A percentile compares a stretch with the other conserved stretches of the same genome.
Conservation (phyloP, 2,113 vertebrate genomes). For the Cyprinodon brontotheroides region DNA sequence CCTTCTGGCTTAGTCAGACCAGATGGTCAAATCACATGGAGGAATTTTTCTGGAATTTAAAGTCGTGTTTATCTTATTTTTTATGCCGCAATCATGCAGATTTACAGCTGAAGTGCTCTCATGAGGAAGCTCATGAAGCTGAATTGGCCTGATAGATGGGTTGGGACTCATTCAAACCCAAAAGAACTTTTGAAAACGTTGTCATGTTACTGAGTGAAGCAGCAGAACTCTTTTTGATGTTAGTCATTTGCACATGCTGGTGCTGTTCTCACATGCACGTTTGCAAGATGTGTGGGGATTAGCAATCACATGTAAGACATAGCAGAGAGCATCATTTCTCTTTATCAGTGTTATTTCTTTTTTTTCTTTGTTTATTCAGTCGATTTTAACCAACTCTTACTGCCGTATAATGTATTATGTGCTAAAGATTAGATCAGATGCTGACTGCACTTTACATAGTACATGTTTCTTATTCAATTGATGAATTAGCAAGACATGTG, state of each 20-base stretch:
- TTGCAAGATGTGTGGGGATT: conserved; percentile 6
- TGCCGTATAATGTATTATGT: conserved; percentile 19
- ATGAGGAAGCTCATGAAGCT: not conserved
- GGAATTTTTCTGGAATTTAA: conserved; percentile 29
- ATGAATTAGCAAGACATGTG: not conserved
- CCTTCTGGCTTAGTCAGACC: conserved; percentile 24
- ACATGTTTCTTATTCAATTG: not conserved
- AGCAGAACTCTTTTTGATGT: conserved; percentile 54
- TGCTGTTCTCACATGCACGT: conserved; percentile 15
- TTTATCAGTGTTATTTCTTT: conserved; percentile 14
- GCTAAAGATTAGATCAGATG: conserved; percentile 28
- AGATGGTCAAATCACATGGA: conserved; percentile 43
- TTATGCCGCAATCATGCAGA: conserved; percentile 9
- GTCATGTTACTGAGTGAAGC: conserved; percentile 27
- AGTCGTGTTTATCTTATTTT: conserved; percentile 31
- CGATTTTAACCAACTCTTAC: conserved; percentile 37
- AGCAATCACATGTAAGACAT: conserved; percentile 43
- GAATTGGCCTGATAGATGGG: conserved; percentile 13
- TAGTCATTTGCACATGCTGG: conserved; percentile 37
- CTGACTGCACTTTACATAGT: conserved; percentile 33
- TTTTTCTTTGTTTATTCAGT: conserved; percentile 30
- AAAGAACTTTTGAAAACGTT: conserved; percentile 20
- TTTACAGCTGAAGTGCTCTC: not conserved
- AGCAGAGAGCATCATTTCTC: conserved; percentile 30
- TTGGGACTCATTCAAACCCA: conserved; percentile 12